phyloP scores from a whole-genome alignment of 2,113 vertebrate species.

The Sylvilagus bachmani region DNA sequence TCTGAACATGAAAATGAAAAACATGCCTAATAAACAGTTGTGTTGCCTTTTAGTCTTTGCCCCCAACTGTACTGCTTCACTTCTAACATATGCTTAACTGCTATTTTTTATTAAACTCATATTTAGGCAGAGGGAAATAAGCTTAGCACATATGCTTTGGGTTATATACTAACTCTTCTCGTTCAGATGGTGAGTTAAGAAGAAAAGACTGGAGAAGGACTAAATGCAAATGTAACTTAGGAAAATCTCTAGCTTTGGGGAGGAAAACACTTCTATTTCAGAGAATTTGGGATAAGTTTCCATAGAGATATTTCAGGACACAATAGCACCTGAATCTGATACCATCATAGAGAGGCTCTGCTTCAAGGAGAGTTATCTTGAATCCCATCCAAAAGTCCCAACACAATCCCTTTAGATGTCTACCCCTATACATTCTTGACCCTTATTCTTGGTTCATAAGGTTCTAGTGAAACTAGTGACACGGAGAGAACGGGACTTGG shows the following conservation, averaged over 20 bases:
- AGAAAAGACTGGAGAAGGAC: constrained; percentile 65
- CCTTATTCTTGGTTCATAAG: neutral
- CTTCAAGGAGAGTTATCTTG: neutral
- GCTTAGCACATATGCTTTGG: constrained; percentile 77
- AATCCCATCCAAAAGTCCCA: neutral
- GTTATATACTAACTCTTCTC: constrained; percentile 75
- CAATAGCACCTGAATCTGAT: neutral
- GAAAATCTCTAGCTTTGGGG: constrained; percentile 56
- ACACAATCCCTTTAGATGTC: neutral
- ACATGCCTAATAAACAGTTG: constrained; percentile 75
- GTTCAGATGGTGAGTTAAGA: constrained; percentile 79
- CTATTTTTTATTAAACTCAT: constrained; percentile 82
- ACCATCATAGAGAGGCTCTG: neutral
- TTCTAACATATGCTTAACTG: constrained; percentile 82
- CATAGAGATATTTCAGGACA: neutral
- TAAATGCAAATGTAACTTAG: constrained; percentile 61
- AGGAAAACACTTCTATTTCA: neutral
- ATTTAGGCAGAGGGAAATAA: constrained; percentile 77
- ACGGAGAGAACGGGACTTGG: neutral
- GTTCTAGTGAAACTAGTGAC: neutral
- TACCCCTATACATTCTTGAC: neutral
- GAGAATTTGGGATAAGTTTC: constrained; percentile 7
- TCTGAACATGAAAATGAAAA: constrained; percentile 79
- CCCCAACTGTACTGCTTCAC: constrained; percentile 76
- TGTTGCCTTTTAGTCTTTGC: constrained; percentile 68